Percentiles rank a stretch among this genome's conserved stretches.
phyloP scores from a whole-genome alignment of 2,113 vertebrate genomes.

The Eidolon helvum region DNA sequence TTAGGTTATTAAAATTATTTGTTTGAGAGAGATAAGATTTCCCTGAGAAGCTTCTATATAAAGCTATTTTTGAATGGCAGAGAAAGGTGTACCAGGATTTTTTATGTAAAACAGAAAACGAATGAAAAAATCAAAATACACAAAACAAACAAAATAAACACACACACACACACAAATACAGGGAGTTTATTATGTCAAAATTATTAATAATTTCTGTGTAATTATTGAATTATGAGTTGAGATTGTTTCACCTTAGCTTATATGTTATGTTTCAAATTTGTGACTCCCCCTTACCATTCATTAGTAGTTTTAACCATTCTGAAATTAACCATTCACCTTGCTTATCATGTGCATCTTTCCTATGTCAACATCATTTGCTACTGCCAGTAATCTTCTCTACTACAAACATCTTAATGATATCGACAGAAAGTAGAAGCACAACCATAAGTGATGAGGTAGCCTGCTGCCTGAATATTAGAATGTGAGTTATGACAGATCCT shows the following conservation, averaged over 20 bases:
- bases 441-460: background rate
- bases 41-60: slow-evolving; percentile 57
- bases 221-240: background rate
- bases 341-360: background rate
- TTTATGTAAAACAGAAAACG: background rate
- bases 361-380: background rate
- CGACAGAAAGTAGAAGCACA: background rate
- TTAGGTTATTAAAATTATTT: slow-evolving; percentile 76
- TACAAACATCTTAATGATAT: background rate
- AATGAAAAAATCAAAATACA: background rate
- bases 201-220: background rate
- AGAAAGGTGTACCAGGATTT: slow-evolving; percentile 14
- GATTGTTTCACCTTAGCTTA: background rate
- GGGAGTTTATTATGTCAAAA: background rate
- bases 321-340: background rate
- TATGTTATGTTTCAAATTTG: background rate
- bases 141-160: background rate
- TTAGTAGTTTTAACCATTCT: background rate
- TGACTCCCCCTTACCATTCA: background rate
- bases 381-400: background rate
- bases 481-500: background rate
- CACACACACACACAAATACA: background rate
- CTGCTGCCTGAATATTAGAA: background rate
- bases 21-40: slow-evolving; percentile 61
- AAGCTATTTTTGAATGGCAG: slow-evolving; percentile 50